Evolutionary conservation across 2,113 vertebrate species (phyloP), one percentile per base, ranked within the genome.

Genomic region (Dasyurus viverrinus): DNA sequence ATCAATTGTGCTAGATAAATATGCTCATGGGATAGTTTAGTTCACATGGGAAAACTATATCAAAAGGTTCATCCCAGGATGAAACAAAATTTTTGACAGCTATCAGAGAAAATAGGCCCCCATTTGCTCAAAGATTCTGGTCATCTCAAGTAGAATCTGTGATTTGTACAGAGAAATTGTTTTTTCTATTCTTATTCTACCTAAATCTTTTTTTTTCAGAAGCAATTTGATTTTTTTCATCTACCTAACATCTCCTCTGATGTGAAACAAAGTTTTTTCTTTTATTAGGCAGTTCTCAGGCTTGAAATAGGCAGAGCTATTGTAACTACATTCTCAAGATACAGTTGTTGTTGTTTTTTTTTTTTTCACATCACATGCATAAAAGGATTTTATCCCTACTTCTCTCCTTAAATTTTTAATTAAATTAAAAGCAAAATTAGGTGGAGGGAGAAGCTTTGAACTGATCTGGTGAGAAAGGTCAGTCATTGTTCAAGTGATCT

Each of bases 391-490:
- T 97, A 42, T 19, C 68, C 60, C n/a, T 36, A 84, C 16, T 84
- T 84, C 97, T 95, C 50, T 95, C 90, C 98, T 97, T 96, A 84
- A 90, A 97, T 97, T 97, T 96, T 98, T 98, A 98, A 98, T 98
- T 97, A 97, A 98, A 98, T 98, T 98, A 98, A 97, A 98, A 98
- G 68, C 93, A 92, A 96, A 95, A 94, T 97, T 96, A 92, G 92
- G 91, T 96, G 47, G 0, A 19, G 36, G n/a, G 68, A 42, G 92
- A 97, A 92, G 95, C 96, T 98, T 98, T 98, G 96, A 98, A 92
- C 53, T 96, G 91, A 97, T 97, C 92, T 96, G 95, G 60, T 96
- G 95, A 98, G 98, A 98, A 98, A 98, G 94, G 98, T 96, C 95
- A 97, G 94, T 95, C 89, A 92, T 94, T 93, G 96, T 98, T 98